phyloP scores from a whole-genome alignment of 53 echinoderm and acorn worm genomes.

The Holothuria leucospilota region DNA sequence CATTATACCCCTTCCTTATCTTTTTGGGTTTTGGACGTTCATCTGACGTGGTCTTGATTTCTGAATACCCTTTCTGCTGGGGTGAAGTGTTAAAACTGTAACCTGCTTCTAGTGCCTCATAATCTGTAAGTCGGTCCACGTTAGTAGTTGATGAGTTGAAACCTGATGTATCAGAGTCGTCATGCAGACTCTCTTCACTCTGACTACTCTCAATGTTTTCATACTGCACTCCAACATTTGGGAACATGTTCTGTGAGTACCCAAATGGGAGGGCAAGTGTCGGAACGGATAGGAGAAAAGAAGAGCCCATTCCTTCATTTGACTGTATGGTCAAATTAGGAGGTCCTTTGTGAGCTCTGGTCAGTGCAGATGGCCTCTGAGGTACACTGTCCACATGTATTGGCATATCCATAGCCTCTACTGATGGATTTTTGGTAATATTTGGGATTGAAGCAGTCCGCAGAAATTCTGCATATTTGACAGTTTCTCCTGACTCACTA shows the following conservation, averaged over 20 bases:
- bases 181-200: conserved; percentile 4
- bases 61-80: neutral
- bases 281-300: conserved; percentile 11
- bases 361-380: neutral
- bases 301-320: neutral
- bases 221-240: conserved; percentile 14
- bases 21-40: neutral
- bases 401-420: neutral
- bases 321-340: neutral
- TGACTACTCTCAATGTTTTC: neutral
- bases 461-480: too few relatives aligned
- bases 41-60: neutral
- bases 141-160: conserved; percentile 12
- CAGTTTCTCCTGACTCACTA: too few relatives aligned
- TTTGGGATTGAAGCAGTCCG: conserved; percentile 23
- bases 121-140: conserved; percentile 14
- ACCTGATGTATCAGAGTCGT: conserved; percentile 20
- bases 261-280: conserved; percentile 25
- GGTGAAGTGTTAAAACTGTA: neutral
- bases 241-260: conserved; percentile 24
- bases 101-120: conserved; percentile 29
- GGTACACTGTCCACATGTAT: too few relatives aligned
- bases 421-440: neutral
- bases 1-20: conserved; percentile 4
- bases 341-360: neutral